Conservation (phyloP, 2,888 invertebrate genomes). For the Protonemura montana region DNA sequence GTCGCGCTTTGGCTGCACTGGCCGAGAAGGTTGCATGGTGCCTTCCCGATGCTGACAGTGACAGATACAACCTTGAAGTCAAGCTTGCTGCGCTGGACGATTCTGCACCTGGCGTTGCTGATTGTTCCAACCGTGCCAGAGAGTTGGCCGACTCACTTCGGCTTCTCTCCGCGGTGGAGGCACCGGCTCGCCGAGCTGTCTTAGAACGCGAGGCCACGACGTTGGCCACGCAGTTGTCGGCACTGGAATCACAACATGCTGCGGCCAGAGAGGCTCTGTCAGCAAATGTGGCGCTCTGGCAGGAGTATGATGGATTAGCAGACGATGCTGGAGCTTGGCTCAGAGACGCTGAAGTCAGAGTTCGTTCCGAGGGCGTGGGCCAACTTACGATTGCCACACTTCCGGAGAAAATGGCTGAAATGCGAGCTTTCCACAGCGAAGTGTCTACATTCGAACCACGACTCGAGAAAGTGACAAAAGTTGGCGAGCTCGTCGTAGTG, state of each 20-base stretch:
- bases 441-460: constrained; percentile 71
- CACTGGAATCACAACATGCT: constrained; percentile 71
- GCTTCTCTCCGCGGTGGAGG: constrained; percentile 76
- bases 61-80: constrained; percentile 91
- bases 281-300: constrained; percentile 78
- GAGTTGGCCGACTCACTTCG: constrained; percentile 77
- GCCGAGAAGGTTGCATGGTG: constrained; percentile 93
- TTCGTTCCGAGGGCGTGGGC: constrained; percentile 75
- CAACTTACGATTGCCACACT: constrained; percentile 74
- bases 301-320: constrained; percentile 78
- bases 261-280: constrained; percentile 74
- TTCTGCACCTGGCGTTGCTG: constrained; percentile 74
- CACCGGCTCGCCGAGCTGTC: constrained; percentile 71
- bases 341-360: constrained; percentile 78
- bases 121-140: constrained; percentile 71
- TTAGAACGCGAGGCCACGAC: constrained; percentile 75
- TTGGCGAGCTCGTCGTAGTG: constrained; percentile 76
- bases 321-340: constrained; percentile 80
- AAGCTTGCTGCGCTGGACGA: constrained; percentile 83
- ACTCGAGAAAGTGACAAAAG: constrained; percentile 70
- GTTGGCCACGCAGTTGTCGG: constrained; percentile 74
- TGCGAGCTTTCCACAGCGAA: constrained; percentile 69
- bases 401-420: constrained; percentile 73
- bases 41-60: constrained; percentile 85
- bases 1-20: constrained; percentile 79